Evolutionary conservation across 1,140 invertebrate species (phyloP), one percentile per base, ranked within the genome.

Genomic region (Drosophila aff.): DNA sequence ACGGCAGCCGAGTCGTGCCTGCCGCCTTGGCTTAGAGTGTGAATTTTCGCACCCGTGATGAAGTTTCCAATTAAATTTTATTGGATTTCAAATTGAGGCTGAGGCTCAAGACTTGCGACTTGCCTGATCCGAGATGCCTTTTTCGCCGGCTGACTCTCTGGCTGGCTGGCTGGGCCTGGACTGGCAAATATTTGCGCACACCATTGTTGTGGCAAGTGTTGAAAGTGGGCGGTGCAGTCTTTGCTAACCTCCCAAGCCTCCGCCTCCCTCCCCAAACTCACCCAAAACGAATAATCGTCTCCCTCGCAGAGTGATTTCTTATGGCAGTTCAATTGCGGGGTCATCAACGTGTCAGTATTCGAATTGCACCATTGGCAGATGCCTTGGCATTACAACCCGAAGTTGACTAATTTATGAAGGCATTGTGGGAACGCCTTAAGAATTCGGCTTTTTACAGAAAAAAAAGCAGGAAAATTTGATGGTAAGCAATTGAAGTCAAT

Each of bases 61-160:
- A 91, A 91, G 89, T 91, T 91, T 91, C 89, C 89, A 91, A 91
- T 91, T 91, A 91, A 91, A 91, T 91, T 91, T 91, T 91, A 91
- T 91, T 91, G 84, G 76, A 90, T 85, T 90, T 89, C 85, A 89
- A 89, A 89, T 89, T 89, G 84, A 89, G 81, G 81, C 81, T 81
- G 81, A 72, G 67, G 44, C 62, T 59, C 64, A 60, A 77, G 76
- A 46, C 58, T 74, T 4, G 52, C 49, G 52, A 31, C 18, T 53
- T 16, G 52, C 36, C 79, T 81, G 83, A 87, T 86, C 82, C 68
- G 47, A 64, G 50, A 71, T 76, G 64, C 46, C 78, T 76, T 75
- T 63, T 40, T 33, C 50, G 36, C 33, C 46, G 33, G 57, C 55
- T 71, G 36, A 33, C 64, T 64, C 52, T 36, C 40, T 40, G 40